These are phyloP conservation scores for Lasioglossum zephyrum DNA, from an alignment of 2,888 invertebrate species.

Conservation along the genomic window DNA sequence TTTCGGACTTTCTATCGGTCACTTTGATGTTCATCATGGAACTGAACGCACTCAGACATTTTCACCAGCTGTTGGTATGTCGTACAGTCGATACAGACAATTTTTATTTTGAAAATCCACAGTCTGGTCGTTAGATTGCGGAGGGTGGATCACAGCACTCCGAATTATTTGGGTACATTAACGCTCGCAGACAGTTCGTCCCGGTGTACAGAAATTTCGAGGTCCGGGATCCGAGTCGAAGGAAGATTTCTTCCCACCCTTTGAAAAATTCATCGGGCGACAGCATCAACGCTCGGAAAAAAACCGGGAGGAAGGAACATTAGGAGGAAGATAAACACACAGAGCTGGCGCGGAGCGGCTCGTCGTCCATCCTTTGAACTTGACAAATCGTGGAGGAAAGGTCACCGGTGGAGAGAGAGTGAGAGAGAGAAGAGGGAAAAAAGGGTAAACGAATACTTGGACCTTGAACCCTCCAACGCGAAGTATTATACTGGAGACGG, in stretches of 20 bases:
- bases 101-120: neutral
- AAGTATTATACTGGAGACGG: conserved; percentile 54
- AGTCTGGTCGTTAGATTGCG: neutral
- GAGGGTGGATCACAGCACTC: fast-evolving
- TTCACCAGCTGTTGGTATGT: neutral
- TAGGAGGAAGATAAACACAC: conserved; percentile 69
- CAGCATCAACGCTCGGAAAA: conserved; percentile 40
- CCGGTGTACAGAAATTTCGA: conserved; percentile 31
- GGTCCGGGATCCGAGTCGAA: neutral
- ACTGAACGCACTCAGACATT: neutral
- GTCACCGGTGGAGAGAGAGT: conserved; percentile 14
- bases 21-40: neutral
- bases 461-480: conserved; percentile 48
- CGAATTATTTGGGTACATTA: conserved; percentile 4
- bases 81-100: too few species aligned
- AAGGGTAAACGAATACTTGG: conserved; percentile 61
- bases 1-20: neutral
- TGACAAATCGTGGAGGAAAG: conserved; percentile 68
- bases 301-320: conserved; percentile 41
- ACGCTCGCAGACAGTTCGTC: conserved; percentile 19
- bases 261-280: conserved; percentile 68
- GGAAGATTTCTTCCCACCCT: conserved; percentile 28
- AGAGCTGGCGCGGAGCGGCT: neutral
- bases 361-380: conserved; percentile 61
- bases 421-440: conserved; percentile 9